Percentiles rank a stretch among this genome's conserved stretches.
These are phyloP conservation scores for Delia radicum DNA, from an alignment of 1,140 invertebrate species.

Conservation along the genomic window DNA sequence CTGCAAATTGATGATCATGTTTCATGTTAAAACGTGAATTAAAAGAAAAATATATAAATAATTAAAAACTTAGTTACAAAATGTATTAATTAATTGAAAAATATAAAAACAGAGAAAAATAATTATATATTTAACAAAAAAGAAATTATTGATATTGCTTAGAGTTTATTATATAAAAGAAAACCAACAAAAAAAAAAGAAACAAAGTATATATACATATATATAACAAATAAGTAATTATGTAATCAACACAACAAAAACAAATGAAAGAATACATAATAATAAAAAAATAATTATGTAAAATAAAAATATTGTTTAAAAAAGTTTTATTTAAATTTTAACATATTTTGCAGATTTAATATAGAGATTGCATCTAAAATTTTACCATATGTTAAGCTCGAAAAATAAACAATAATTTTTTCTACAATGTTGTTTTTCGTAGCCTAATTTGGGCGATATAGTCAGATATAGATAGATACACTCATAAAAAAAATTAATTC, in stretches of 20 bases:
- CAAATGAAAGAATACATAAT: constrained; percentile 12
- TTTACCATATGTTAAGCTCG: no score
- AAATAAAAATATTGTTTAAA: no score
- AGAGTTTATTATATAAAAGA: constrained; percentile 12
- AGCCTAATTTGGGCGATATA: no score
- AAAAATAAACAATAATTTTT: no score
- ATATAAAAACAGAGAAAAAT: constrained; percentile 4
- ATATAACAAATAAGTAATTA: constrained; percentile 20
- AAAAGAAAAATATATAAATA: not conserved
- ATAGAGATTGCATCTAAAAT: no score
- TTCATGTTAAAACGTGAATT: not conserved
- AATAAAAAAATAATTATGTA: constrained; percentile 18
- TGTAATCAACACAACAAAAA: constrained; percentile 11
- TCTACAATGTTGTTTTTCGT: no score
- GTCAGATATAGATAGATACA: no score
- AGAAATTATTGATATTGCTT: constrained; percentile 19
- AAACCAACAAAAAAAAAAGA: not conserved
- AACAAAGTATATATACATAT: not conserved
- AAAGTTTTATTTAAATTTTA: no score
- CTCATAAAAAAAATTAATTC: no score
- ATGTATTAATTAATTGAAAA: constrained; percentile 6
- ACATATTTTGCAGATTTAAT: no score
- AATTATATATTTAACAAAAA: constrained; percentile 11
- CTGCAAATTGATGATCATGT: not conserved
- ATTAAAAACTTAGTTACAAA: constrained; percentile 14